Percentiles rank a stretch among this genome's conserved stretches.
phyloP scores from a whole-genome alignment of 2,797 vertebrate genomes.

The Typhlichthys eigenmanni region DNA sequence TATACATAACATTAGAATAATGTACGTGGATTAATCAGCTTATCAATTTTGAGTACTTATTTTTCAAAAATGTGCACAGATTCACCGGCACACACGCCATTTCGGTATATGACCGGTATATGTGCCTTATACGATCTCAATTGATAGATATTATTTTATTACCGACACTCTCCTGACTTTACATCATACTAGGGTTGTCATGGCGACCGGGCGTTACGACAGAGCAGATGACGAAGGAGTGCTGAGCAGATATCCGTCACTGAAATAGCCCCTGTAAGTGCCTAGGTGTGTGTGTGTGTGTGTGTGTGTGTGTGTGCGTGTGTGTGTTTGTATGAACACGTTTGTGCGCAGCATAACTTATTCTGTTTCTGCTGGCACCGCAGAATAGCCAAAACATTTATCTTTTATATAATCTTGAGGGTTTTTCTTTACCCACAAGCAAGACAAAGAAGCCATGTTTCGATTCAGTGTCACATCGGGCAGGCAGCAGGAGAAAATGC shows the following conservation, averaged over 20 bases:
- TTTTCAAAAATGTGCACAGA: no score
- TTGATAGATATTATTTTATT: conserved; percentile 41
- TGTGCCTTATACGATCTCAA: conserved; percentile 34
- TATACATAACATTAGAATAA: no score
- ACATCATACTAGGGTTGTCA: conserved; percentile 79
- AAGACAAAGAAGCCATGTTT: conserved; percentile 48
- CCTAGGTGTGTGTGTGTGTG: conserved; percentile 33
- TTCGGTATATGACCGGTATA: neutral
- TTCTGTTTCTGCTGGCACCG: conserved; percentile 47
- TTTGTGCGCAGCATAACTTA: conserved; percentile 22
- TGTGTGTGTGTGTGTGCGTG: conserved; percentile 7
- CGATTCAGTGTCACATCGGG: conserved; percentile 21
- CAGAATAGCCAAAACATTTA: conserved; percentile 49
- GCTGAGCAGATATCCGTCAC: conserved; percentile 73
- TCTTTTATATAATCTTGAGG: conserved; percentile 51
- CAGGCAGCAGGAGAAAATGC: conserved; percentile 25
- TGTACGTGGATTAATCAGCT: no score
- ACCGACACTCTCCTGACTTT: conserved; percentile 37
- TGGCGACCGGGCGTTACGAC: conserved; percentile 89
- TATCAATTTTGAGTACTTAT: no score
- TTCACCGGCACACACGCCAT: no score
- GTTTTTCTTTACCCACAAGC: conserved; percentile 34
- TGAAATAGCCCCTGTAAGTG: conserved; percentile 60
- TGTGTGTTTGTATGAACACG: conserved; percentile 18
- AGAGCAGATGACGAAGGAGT: conserved; percentile 81